Evolutionary conservation across 2,888 invertebrate species (phyloP), one percentile per base, ranked within the genome.

Genomic region (Drosophila histrio): DNA sequence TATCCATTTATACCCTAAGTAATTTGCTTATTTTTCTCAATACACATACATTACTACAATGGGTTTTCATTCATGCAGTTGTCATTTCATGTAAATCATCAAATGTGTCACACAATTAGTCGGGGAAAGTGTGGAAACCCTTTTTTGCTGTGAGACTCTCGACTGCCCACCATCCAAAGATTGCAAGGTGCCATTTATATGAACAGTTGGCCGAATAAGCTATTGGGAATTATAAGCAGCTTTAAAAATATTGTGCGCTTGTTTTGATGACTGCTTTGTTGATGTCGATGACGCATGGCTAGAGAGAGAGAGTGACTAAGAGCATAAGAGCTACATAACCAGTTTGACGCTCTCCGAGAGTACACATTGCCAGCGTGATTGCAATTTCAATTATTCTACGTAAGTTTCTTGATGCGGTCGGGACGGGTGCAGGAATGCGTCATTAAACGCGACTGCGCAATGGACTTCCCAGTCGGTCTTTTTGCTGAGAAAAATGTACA

Each of bases 181-280:
- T 3, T 24, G 1, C 5, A 9, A 8, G 1, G 30, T 17, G 9
- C 3, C 28, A 53, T 61, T 39, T 72, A 68, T 34, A 58, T 36
- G 3, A 26, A 32, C 13, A n/a, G n/a, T 0, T 3, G 2, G 41
- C 28, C 0, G 47, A 73, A 73, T 43, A 57, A 11, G 17, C 28
- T 54, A 30, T 73, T 74, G 73, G 38, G 73, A 74, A 74, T 74
- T 61, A 36, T 41, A 69, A 41, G 11, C 21, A 17, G n/a, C 30
- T 47, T 28, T 38, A 28, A 7, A 38, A 19, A 49, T 34, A 13
- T 46, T 36, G 34, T 9, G 32, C 36, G 28, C 17, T 28, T 15
- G 26, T 17, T 44, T 44, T 17, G 11, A 11, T 17, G 15, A 17
- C 43, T 26, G 43, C 36, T 8, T 36, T 19, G 36, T 4, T 11